phyloP scores from a whole-genome alignment of 2,113 vertebrate species.

The Oceanites oceanicus region DNA sequence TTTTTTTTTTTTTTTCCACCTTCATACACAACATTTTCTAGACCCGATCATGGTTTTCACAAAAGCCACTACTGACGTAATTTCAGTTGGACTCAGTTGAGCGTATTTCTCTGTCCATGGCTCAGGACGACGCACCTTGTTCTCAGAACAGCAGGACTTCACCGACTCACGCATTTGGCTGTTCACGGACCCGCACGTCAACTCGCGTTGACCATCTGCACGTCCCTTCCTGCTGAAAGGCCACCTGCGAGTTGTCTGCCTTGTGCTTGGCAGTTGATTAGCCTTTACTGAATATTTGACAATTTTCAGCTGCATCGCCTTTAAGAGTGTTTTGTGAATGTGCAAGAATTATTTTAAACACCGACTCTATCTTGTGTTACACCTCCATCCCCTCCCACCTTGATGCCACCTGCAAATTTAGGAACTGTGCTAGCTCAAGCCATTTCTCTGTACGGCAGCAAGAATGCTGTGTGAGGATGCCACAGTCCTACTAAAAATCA shows the following conservation, averaged over 20 bases:
- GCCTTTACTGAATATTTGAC: background rate
- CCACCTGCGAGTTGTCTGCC: background rate
- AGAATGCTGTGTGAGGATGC: rapidly evolving
- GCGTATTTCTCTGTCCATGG: background rate
- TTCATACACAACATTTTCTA: background rate
- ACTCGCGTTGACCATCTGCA: background rate
- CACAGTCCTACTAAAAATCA: background rate
- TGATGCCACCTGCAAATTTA: background rate
- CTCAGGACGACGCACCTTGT: background rate
- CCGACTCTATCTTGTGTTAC: background rate
- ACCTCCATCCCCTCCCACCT: background rate
- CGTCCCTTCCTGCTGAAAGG: background rate
- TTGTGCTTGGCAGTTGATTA: background rate
- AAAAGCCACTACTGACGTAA: background rate
- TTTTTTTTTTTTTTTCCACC: background rate
- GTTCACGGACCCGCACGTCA: background rate
- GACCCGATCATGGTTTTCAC: rapidly evolving
- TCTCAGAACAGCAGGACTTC: background rate
- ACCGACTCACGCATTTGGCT: background rate
- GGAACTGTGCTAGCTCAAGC: background rate
- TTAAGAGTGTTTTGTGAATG: background rate
- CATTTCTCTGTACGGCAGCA: background rate
- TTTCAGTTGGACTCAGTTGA: background rate
- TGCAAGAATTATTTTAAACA: background rate
- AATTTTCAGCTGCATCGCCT: background rate